These are phyloP conservation scores for Physocephala rufipes DNA, from an alignment of 2,888 invertebrate genomes.

Conservation along the genomic window DNA sequence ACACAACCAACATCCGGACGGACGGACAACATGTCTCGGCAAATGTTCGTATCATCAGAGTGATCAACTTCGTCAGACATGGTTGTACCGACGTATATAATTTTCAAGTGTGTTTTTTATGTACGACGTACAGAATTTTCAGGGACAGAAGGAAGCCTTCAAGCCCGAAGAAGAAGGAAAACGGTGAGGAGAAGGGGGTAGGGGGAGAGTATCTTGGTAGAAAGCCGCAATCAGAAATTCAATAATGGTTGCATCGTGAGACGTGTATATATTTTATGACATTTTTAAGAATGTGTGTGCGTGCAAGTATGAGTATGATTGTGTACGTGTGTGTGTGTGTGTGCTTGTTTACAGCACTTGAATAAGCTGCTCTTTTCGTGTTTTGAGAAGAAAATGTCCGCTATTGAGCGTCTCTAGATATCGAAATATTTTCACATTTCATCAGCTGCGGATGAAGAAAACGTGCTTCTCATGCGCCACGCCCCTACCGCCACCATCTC, in stretches of 20 bases:
- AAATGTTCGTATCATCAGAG: not conserved
- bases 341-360: constrained; percentile 11
- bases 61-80: not conserved
- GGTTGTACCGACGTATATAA: not conserved
- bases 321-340: not conserved
- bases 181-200: constrained; percentile 20
- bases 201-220: constrained; percentile 50
- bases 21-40: not conserved
- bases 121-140: too few species aligned
- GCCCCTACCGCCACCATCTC: too few species aligned
- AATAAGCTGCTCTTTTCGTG: not conserved
- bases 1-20: not conserved
- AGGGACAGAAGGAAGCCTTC: too few species aligned
- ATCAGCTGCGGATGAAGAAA: not conserved
- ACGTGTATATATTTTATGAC: constrained; percentile 60
- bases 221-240: constrained; percentile 59
- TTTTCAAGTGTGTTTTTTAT: too few species aligned
- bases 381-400: not conserved
- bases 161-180: not conserved
- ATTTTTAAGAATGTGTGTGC: constrained; percentile 47
- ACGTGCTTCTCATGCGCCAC: not conserved
- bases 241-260: constrained; percentile 57
- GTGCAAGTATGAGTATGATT: not conserved
- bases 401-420: too few species aligned
- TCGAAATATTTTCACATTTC: constrained; percentile 5